Percentiles rank a stretch among this genome's conserved stretches.
These are phyloP conservation scores for Tanytarsus gracilentus DNA, from an alignment of 2,888 invertebrate species.

Conservation along the genomic window DNA sequence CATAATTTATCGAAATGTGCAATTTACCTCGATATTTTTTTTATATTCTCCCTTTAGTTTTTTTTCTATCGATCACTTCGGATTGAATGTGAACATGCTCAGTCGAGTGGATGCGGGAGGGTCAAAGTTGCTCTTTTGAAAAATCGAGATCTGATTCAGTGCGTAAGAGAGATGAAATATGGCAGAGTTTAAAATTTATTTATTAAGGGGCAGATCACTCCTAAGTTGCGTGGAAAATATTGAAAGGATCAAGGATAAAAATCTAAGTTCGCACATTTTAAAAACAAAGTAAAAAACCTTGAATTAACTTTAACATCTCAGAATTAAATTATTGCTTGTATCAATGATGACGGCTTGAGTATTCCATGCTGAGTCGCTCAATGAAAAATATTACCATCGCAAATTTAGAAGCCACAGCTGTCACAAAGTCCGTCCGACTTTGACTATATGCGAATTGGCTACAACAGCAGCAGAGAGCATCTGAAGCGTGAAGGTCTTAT, in stretches of 20 bases:
- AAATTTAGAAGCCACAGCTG: conserved; percentile 14
- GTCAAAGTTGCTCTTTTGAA: neutral
- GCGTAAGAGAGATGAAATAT: too few species aligned
- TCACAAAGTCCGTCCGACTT: conserved; percentile 8
- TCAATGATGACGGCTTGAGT: neutral
- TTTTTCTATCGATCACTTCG: neutral
- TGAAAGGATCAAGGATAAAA: too few species aligned
- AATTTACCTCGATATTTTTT: neutral
- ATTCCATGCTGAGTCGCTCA: conserved; percentile 17
- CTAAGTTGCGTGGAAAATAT: too few species aligned
- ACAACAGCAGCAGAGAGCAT: neutral
- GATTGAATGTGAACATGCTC: neutral
- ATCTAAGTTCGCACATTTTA: too few species aligned
- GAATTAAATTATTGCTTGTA: neutral
- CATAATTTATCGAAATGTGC: neutral
- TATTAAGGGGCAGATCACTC: too few species aligned
- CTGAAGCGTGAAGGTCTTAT: conserved; percentile 27
- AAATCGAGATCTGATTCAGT: neutral
- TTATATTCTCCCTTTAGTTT: neutral
- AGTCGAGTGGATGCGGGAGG: conserved; percentile 2
- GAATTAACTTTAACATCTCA: too few species aligned
- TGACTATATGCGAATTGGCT: neutral
- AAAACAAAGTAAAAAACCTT: too few species aligned
- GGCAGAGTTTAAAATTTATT: too few species aligned
- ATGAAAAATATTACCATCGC: conserved; percentile 20